Evolutionary conservation across 2,113 vertebrate genomes (phyloP).

Genomic region (Pterocles orientalis): DNA sequence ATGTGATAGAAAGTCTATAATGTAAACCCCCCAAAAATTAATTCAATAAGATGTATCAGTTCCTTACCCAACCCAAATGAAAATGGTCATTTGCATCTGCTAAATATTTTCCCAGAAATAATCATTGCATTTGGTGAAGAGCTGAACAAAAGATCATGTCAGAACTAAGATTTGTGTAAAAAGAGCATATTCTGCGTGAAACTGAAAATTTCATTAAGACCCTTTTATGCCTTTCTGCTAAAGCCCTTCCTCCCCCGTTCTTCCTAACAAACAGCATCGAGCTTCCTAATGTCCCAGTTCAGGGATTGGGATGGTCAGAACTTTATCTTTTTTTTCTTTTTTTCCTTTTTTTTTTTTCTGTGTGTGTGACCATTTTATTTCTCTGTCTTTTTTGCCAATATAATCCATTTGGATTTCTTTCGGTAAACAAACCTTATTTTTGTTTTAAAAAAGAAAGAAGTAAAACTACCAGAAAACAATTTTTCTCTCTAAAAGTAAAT

Average conservation of each 20-base stretch:
- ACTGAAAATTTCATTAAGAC: neutral
- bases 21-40: conserved; percentile 31
- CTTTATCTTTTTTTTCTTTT: neutral
- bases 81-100: conserved; percentile 40
- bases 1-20: conserved; percentile 76
- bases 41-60: conserved; percentile 63
- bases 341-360: neutral
- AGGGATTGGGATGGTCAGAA: neutral
- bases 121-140: conserved; percentile 16
- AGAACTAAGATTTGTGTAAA: neutral
- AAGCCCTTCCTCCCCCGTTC: neutral
- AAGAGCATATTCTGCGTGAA: neutral
- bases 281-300: neutral
- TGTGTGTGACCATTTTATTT: neutral
- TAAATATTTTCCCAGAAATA: conserved; percentile 53
- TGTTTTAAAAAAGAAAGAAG: neutral
- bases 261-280: neutral
- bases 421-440: neutral
- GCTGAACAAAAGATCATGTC: neutral
- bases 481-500: neutral
- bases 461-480: neutral
- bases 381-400: neutral
- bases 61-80: conserved; percentile 19
- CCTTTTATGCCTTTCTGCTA: neutral
- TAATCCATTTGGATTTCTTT: neutral